Base-by-base conservation (phyloP, 2,797 vertebrate genomes). In the Holocentrus rufus region DNA sequence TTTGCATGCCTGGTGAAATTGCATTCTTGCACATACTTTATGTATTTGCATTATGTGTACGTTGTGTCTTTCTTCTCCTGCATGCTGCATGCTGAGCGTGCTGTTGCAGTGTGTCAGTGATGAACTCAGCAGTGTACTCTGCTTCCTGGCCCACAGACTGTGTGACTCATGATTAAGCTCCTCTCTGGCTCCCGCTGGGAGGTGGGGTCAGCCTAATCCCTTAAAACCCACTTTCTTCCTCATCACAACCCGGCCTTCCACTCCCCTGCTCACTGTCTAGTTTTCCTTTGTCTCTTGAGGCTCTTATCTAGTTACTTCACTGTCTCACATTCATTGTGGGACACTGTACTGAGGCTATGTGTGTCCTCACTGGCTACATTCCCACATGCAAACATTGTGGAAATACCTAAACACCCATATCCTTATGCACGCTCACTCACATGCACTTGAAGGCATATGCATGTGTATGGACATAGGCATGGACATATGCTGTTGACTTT, bases 221-320 rank as follows among this genome's bases (percentile, higher is more conserved):
- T 63, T 84, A 70, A 79, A 70, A 63, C 50, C 18, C n/a, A 34
- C 58, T 79, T 62, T 84, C 72, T 78, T 59, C 65, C 66, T 80
- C 70, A 73, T 69, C 72, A 69, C 55, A 70, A 77, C 74, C 46
- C 36, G 39, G 34, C 22, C 56, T 44, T 68, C 63, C 47, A 54
- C 52, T 76, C 59, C 30, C 15, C 0, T 1, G 64, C 67, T 71
- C 54, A 23, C 65, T 73, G 44, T 17, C 27, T 65, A 57, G 14
- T 6, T 64, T 66, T 54, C 42, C 31, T 49, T 72, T 54, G 0
- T 13, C 47, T 66, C 17, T 50, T 47, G 23, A 72, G 72, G 69
- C 56, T 75, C 60, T 73, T 69, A 62, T 66, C 30, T 57, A 3
- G 15, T 63, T 77, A 13, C 68, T 20, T 69, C 6, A 34, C 7